phyloP scores from a whole-genome alignment of 2,888 invertebrate genomes.

The Himalopsyche kuldschensis region DNA sequence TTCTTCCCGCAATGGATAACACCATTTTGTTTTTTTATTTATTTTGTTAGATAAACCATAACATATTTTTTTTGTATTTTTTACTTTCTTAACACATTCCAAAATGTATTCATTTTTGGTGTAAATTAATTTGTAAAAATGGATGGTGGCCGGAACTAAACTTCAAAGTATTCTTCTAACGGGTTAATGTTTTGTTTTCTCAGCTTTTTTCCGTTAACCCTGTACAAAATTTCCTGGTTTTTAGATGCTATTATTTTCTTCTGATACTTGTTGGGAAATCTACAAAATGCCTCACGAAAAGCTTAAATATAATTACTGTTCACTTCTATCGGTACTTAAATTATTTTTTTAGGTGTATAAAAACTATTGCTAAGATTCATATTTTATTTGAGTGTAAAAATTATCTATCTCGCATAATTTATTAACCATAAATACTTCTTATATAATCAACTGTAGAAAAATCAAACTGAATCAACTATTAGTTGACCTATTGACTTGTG shows the following conservation, averaged over 20 bases:
- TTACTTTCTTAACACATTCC: not conserved
- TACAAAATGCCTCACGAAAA: not conserved
- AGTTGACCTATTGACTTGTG: not conserved
- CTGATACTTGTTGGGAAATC: not conserved
- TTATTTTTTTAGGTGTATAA: no score
- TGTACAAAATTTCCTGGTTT: not conserved
- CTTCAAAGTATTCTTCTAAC: not conserved
- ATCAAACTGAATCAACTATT: no score
- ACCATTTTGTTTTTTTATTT: not conserved
- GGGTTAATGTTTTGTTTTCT: not conserved
- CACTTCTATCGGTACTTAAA: no score
- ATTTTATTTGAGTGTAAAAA: no score
- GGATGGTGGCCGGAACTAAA: not conserved
- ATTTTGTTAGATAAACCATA: not conserved
- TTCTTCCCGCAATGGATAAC: no score
- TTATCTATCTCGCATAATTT: no score
- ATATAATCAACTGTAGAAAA: no score
- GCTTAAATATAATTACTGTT: no score
- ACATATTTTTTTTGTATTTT: not conserved
- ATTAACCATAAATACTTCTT: no score
- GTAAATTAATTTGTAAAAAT: not conserved
- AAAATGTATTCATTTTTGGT: not conserved
- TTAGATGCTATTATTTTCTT: not conserved
- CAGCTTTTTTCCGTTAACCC: not conserved
- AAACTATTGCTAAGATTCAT: no score